Conservation (phyloP, 2,888 invertebrate genomes). For the Melieria omissa region DNA sequence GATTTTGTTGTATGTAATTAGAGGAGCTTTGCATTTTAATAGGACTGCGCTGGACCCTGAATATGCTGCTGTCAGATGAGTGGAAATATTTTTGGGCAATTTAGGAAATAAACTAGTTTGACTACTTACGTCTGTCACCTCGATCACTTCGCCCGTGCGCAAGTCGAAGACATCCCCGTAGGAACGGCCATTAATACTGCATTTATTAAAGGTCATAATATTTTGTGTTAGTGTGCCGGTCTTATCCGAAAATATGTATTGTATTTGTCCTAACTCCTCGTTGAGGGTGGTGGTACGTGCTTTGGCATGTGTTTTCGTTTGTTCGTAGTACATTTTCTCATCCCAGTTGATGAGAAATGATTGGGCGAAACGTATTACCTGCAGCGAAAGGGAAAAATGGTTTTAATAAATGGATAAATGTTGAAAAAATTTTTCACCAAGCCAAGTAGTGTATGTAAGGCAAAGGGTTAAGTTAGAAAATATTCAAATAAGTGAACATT, state of each 20-base stretch:
- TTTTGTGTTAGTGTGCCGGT: conserved; percentile 99
- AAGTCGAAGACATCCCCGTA: conserved; percentile 94
- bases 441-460: no score
- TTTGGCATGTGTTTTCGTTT: conserved; percentile 90
- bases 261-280: conserved; percentile 98
- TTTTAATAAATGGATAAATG: background rate
- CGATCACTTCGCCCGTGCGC: conserved; percentile 86
- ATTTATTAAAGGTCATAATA: conserved; percentile 99
- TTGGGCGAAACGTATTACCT: conserved; percentile 97
- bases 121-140: conserved; percentile 81
- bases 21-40: no score
- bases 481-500: no score
- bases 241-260: conserved; percentile 99
- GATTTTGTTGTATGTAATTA: no score
- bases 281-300: conserved; percentile 98
- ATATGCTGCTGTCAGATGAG: no score
- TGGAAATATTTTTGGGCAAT: no score
- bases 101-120: background rate
- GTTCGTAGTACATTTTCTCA: conserved; percentile 95
- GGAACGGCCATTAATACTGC: conserved; percentile 90
- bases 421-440: no score
- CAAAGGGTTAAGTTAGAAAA: no score
- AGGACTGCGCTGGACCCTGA: no score
- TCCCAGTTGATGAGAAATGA: conserved; percentile 99
- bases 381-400: background rate